Evolutionary conservation across 2,113 vertebrate species (phyloP).

Genomic region (Odocoileus virginianus): DNA sequence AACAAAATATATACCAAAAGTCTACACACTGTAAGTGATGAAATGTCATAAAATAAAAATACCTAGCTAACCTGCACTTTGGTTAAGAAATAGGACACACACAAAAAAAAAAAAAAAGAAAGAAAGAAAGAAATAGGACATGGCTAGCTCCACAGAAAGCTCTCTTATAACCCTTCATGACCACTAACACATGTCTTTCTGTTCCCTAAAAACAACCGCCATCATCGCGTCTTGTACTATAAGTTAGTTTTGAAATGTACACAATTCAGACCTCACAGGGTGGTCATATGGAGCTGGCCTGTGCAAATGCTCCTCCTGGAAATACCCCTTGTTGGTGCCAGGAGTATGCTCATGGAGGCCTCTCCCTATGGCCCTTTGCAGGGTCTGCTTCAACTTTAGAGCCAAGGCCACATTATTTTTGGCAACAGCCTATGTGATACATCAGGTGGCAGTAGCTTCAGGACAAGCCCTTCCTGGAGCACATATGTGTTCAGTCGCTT

Average conservation of each 20-base stretch:
- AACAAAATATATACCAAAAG: neutral
- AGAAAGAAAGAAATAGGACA: neutral
- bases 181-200: neutral
- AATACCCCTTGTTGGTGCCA: neutral
- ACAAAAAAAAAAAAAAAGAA: no score
- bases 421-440: neutral
- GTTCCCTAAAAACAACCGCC: conserved; percentile 5
- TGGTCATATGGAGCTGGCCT: neutral
- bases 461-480: neutral
- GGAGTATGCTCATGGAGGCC: neutral
- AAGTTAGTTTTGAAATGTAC: conserved; percentile 28
- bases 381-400: neutral
- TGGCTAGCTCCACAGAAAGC: neutral
- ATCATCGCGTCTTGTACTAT: neutral
- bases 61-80: neutral
- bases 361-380: neutral
- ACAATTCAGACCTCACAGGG: neutral
- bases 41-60: neutral
- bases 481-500: neutral
- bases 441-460: neutral
- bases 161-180: neutral
- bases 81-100: neutral
- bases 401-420: neutral
- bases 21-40: neutral
- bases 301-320: neutral